Evolutionary conservation across 2,113 vertebrate species (phyloP), one percentile per base, ranked within the genome.

Genomic region (Morone saxatilis): DNA sequence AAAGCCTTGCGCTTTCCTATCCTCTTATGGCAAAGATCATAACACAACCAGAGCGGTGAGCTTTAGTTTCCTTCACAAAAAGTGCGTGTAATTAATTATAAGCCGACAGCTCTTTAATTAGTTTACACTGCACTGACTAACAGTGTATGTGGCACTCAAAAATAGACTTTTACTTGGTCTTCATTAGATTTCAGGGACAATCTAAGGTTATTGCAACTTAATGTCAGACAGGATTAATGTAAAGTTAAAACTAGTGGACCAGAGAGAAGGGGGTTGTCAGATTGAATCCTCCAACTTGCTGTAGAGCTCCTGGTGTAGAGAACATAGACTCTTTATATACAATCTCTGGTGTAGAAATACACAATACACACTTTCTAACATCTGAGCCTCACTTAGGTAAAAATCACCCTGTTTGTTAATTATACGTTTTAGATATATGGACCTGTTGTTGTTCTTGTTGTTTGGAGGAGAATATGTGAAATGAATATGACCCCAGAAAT

Each of bases 51-150:
- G 17, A 68, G 31, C 0, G 1, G 13, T 47, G 43, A 65, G 48
- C 63, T 14, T 20, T 9, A 17, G 47, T 17, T 62, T 63, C 43
- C 22, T 43, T 47, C 68, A 71, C 72, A 67, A 47, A 48, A 45
- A 80, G 61, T 54, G 45, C 41, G 40, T 67, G 38, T 51, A 45
- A 67, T 76, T 81, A 73, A 78, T 87, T 76, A 63, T 41, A 25
- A 57, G 25, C 20, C 4, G 4, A 41, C 75, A 47, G 71, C 71
- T 76, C 78, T 76, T 79, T 47, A 72, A 61, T 66, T 59, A 57
- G 50, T 65, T 78, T 45, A 72, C 22, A 45, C 45, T 14, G 14
- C 36, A 7, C 56, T 13, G 61, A 51, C 25, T 38, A 61, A 78
- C 31, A 51, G 50, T 68, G 54, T 48, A 40, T 41, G 62, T 31